phyloP scores from a whole-genome alignment of 1,140 invertebrate species.

The Leptinotarsa texana region DNA sequence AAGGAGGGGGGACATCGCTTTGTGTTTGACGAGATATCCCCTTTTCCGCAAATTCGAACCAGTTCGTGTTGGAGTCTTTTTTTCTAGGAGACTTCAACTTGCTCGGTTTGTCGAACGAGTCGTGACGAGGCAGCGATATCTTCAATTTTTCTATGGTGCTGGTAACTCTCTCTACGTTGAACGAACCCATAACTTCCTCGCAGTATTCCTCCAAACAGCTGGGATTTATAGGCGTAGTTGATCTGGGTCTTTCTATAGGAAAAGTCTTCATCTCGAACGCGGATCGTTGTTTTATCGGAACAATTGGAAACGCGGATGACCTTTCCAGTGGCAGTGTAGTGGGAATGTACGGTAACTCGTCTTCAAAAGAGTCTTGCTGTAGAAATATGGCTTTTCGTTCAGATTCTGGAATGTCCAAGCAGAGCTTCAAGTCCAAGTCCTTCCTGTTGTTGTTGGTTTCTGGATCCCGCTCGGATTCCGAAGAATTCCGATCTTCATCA shows the following conservation, averaged over 20 bases:
- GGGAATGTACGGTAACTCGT: constrained; percentile 84
- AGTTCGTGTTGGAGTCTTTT: constrained; percentile 58
- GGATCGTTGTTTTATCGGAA: constrained; percentile 77
- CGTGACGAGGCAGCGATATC: constrained; percentile 70
- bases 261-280: constrained; percentile 73
- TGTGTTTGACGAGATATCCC: constrained; percentile 53
- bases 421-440: constrained; percentile 49
- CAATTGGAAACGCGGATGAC: constrained; percentile 76
- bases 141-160: constrained; percentile 66
- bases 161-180: constrained; percentile 48
- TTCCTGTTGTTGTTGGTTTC: constrained; percentile 61
- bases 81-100: constrained; percentile 57
- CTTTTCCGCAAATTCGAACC: constrained; percentile 68
- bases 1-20: constrained; percentile 54
- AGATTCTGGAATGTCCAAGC: constrained; percentile 58
- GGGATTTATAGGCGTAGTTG: constrained; percentile 80
- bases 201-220: constrained; percentile 76
- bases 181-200: constrained; percentile 50
- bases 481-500: constrained; percentile 71
- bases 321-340: constrained; percentile 83
- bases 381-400: constrained; percentile 77
- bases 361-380: constrained; percentile 82
- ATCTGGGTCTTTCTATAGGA: constrained; percentile 82
- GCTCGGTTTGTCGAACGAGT: constrained; percentile 48
- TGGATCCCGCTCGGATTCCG: constrained; percentile 75